These are phyloP conservation scores for Trimorus sp. DNA, from an alignment of 2,888 invertebrate species.

Conservation along the genomic window DNA sequence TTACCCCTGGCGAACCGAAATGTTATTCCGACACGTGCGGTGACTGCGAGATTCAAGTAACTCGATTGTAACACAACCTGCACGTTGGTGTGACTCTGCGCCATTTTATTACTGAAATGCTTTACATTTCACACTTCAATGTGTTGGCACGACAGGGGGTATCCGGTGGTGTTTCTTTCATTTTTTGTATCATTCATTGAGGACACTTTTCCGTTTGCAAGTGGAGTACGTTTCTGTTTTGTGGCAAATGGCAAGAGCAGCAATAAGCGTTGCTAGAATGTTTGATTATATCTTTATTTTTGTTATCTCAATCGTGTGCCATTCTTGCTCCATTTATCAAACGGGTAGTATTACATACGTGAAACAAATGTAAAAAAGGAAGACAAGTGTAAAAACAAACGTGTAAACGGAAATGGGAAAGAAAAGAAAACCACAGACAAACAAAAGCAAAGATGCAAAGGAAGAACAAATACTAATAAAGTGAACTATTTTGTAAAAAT, in stretches of 20 bases:
- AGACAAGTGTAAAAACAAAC: too few relatives aligned
- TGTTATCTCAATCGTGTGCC: slow-evolving; percentile 24
- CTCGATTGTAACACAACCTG: slow-evolving; percentile 3
- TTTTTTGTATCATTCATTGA: slow-evolving; percentile 36
- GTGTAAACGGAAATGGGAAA: too few relatives aligned
- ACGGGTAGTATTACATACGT: slow-evolving; percentile 1
- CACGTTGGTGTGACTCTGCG: too few relatives aligned
- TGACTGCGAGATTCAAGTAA: slow-evolving; percentile 13
- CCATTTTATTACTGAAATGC: too few relatives aligned
- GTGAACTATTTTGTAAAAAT: too few relatives aligned
- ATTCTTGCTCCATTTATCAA: slow-evolving; percentile 18
- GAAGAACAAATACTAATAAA: too few relatives aligned
- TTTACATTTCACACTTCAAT: too few relatives aligned
- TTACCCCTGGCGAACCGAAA: slow-evolving; percentile 26
- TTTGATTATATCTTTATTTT: slow-evolving; percentile 30
- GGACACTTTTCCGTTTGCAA: slow-evolving; percentile 27
- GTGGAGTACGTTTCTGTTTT: slow-evolving; percentile 24
- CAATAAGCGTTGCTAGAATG: slow-evolving; percentile 29
- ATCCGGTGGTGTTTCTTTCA: slow-evolving; percentile 40
- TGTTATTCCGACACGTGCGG: slow-evolving; percentile 32
- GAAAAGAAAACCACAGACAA: too few relatives aligned
- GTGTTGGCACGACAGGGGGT: slow-evolving; percentile 34
- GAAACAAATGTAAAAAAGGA: too few relatives aligned
- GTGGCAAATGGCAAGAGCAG: slow-evolving; percentile 23
- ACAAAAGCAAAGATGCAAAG: too few relatives aligned